Base-by-base conservation (phyloP, 2,888 invertebrate species). In the Chrysotoxum bicinctum region DNA sequence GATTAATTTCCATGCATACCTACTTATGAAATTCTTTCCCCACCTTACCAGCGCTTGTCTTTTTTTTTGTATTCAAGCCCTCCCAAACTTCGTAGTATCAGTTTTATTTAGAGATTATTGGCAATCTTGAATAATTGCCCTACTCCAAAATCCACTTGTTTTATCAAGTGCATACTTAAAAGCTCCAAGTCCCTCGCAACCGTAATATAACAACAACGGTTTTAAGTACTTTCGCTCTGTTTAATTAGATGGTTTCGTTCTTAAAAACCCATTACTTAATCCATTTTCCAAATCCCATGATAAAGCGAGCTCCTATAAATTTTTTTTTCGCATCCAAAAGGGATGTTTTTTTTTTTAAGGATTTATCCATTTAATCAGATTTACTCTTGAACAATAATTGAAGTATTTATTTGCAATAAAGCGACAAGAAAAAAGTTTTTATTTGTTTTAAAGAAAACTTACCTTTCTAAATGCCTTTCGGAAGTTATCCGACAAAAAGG, bases 401-500 rank as follows among this genome's bases (percentile, higher is more conserved):
- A 30, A 50, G 23, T 8, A 21, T n/a, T n/a, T n/a, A 1, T 16
- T 6, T 45, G 14, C 19, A 64, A n/a, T 21, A 19, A 64, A 50
- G 45, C 7, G 8, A 43, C n/a, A 16, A 10, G n/a, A 26, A 23
- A 35, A 56, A 14, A 10, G 16, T 8, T 7, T 2, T 37, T 3
- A 19, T 12, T n/a, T 19, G 3, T n/a, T 23, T 23, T 6, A 3
- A 68, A 40, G 3, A 8, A 64, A 72, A 87, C 88, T 89, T 87
- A 92, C 94, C 91, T 95, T 94, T 83, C 94, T 94, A 91, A 98
- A 98, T 23, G 97, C 98, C 90, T 97, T 96, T 88, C 98, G 94
- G 93, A 98, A 98, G 93, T 98, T 98, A 89, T 98, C 98, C 1
- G 98, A 98, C 66, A 98, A 94, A 92, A 98, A 97, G 4, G 98